Conservation (phyloP, 2,797 vertebrate genomes). For the Phrynocephalus forsythii region DNA sequence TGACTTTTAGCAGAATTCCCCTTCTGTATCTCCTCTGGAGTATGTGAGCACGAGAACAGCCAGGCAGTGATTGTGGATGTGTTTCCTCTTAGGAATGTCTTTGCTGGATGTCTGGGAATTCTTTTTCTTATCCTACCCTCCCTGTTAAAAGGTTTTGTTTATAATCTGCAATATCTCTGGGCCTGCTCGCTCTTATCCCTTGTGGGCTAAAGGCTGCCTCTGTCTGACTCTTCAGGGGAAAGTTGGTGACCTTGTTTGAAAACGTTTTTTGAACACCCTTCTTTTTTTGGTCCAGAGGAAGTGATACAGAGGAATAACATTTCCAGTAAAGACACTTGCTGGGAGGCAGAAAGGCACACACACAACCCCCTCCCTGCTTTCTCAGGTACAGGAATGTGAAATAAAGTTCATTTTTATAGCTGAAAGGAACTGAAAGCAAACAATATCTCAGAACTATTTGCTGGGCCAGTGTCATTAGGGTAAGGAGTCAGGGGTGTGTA, state of each 20-base stretch:
- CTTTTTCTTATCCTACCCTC: not conserved
- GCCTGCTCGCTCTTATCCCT: not conserved
- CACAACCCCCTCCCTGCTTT: not conserved
- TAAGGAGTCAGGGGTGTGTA: no score
- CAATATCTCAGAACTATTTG: constrained; percentile 3
- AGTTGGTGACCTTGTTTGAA: constrained; percentile 26
- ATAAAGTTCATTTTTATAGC: not conserved
- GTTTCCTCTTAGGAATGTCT: constrained; percentile 31
- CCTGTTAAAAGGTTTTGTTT: constrained; percentile 23
- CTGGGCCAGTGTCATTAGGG: not conserved
- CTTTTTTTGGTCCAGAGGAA: constrained; percentile 9
- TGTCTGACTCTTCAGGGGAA: constrained; percentile 33
- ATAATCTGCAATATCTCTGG: not conserved
- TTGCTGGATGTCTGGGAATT: not conserved
- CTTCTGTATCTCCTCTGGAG: not conserved
- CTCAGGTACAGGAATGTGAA: not conserved
- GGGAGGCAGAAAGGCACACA: not conserved
- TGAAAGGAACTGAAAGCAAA: constrained; percentile 49
- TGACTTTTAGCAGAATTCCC: not conserved
- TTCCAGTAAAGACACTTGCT: not conserved
- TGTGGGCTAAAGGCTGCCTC: constrained; percentile 13
- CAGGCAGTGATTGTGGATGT: not conserved
- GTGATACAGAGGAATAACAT: not conserved
- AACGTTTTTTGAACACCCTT: fast-evolving
- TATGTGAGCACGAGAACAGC: no score